Evolutionary conservation across 2,797 vertebrate genomes (phyloP).

Genomic region (Notolepis coatsorum): DNA sequence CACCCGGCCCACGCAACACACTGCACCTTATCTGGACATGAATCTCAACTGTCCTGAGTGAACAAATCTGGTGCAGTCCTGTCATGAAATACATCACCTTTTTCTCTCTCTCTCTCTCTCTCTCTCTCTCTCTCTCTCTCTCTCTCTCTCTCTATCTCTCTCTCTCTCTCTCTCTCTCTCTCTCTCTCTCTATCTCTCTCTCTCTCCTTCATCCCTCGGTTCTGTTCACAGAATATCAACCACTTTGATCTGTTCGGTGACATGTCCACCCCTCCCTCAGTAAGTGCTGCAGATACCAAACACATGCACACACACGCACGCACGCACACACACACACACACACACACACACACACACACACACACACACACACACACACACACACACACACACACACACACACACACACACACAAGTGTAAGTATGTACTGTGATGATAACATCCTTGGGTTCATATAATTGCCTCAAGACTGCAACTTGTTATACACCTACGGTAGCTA

Average conservation of each 20-base stretch:
- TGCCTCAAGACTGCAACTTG: no score
- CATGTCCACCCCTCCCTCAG: conserved; percentile 99
- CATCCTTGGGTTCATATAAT: no score
- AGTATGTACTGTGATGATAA: no score
- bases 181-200: conserved; percentile 39
- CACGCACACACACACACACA: no score
- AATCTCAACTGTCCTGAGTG: background rate
- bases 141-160: conserved; percentile 18
- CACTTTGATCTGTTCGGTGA: conserved; percentile 99
- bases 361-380: no score
- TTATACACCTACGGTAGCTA: no score
- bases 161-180: conserved; percentile 62
- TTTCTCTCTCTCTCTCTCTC: background rate
- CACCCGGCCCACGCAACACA: conserved; percentile 47
- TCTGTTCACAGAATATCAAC: conserved; percentile 91
- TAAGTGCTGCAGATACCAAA: conserved; percentile 77
- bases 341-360: no score
- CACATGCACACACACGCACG: no score
- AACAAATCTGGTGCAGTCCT: background rate
- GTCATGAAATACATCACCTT: background rate
- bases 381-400: no score
- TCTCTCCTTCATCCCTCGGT: background rate
- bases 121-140: background rate
- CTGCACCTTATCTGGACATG: conserved; percentile 32
- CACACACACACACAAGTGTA: no score